Conservation (phyloP, 2,113 vertebrate species). For the Orcinus orca region DNA sequence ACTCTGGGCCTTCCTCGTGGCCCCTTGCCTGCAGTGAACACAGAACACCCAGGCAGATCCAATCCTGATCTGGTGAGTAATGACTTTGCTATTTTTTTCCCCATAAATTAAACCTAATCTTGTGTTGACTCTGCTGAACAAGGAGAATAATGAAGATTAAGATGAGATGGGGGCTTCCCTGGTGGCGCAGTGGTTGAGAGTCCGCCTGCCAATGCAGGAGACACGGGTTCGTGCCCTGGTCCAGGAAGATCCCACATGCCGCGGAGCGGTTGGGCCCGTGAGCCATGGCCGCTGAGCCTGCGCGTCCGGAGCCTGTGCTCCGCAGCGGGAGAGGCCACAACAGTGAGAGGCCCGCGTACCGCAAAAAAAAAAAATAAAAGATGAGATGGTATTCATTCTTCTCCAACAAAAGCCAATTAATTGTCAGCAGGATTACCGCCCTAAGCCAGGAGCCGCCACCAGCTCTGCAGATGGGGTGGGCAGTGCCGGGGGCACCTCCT, state of each 20-base stretch:
- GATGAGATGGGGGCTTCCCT: conserved; percentile 72
- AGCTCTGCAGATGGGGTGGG: background rate
- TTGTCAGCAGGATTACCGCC: conserved; percentile 72
- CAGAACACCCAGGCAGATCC: conserved; percentile 59
- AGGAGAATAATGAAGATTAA: conserved; percentile 85
- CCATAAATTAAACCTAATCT: conserved; percentile 84
- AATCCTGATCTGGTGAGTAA: conserved; percentile 74
- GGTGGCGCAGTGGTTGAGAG: too few species aligned
- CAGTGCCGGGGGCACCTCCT: background rate
- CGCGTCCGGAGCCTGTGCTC: too few species aligned
- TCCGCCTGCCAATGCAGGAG: too few species aligned
- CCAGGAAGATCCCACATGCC: too few species aligned
- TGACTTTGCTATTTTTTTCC: conserved; percentile 63
- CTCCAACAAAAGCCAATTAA: conserved; percentile 85
- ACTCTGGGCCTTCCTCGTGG: background rate
- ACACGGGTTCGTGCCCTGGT: too few species aligned
- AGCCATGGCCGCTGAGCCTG: too few species aligned
- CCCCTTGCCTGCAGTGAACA: background rate
- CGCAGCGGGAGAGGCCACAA: too few species aligned
- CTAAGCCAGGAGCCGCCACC: background rate
- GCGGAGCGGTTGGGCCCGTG: too few species aligned
- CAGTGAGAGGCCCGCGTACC: too few species aligned
- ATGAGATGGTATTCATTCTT: conserved; percentile 80
- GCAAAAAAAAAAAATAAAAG: conserved; percentile 48
- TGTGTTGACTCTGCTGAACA: conserved; percentile 83